A percentile compares a stretch with the other conserved stretches of the same genome.
Conservation (phyloP, 2,888 invertebrate species). For the Ennomos fuscantarius region DNA sequence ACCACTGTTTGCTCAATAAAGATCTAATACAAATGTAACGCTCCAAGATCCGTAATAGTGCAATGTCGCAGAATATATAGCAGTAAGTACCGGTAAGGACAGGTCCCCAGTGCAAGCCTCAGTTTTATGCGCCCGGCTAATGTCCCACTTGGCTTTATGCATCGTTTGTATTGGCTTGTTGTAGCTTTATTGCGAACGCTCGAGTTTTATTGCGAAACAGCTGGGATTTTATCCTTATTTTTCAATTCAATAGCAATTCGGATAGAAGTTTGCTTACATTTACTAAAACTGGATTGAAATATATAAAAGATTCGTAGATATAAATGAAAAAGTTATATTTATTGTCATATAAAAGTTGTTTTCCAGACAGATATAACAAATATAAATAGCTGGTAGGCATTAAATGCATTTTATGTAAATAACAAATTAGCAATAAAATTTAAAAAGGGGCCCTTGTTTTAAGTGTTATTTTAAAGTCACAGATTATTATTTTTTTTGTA, state of each 20-base stretch:
- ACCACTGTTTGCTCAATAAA: slow-evolving; percentile 9
- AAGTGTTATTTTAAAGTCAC: no score
- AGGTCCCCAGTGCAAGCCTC: slow-evolving; percentile 13
- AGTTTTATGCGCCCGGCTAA: slow-evolving; percentile 28
- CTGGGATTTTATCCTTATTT: not conserved
- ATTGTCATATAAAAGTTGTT: no score
- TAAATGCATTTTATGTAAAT: no score
- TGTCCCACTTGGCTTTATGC: slow-evolving; percentile 35
- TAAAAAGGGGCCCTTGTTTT: no score
- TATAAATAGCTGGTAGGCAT: no score
- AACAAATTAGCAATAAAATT: no score
- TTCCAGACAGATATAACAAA: no score
- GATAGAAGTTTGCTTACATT: no score
- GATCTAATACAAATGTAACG: slow-evolving; percentile 15
- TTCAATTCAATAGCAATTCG: not conserved
- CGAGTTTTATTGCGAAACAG: slow-evolving; percentile 2
- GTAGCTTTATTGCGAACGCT: slow-evolving; percentile 27
- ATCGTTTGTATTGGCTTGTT: slow-evolving; percentile 27
- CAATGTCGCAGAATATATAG: slow-evolving; percentile 15
- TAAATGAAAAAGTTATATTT: no score
- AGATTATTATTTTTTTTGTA: no score
- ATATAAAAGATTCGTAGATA: no score
- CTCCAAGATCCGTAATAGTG: slow-evolving; percentile 4
- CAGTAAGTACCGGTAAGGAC: not conserved
- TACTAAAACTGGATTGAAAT: no score